Conservation (phyloP, 2,888 invertebrate genomes). For the Catocala fraxini region DNA sequence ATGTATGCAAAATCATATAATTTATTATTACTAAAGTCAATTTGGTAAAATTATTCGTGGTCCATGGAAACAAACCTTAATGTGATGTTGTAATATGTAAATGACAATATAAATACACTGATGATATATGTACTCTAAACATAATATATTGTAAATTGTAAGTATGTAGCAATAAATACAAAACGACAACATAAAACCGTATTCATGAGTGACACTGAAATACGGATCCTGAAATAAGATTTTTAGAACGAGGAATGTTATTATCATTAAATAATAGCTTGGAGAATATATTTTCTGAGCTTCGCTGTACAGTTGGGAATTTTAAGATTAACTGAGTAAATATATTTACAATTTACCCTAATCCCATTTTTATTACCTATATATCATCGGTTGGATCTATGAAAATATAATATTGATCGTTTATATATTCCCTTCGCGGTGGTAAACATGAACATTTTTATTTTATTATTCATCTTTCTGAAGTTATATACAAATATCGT, state of each 20-base stretch:
- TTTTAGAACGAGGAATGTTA: neutral
- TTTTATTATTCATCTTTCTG: conserved; percentile 7
- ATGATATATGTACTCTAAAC: neutral
- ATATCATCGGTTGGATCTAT: conserved; percentile 4
- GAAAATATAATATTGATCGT: conserved; percentile 5
- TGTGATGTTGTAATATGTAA: neutral
- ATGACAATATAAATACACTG: neutral
- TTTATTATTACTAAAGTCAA: no score
- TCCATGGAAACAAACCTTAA: neutral
- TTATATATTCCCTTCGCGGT: neutral
- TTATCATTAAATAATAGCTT: conserved; percentile 2
- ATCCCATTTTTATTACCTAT: conserved; percentile 3
- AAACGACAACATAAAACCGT: conserved; percentile 3
- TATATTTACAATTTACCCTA: neutral
- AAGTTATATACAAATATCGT: neutral
- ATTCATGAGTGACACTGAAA: conserved; percentile 7
- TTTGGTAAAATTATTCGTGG: no score
- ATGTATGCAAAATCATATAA: no score
- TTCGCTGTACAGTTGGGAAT: neutral
- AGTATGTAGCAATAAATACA: conserved; percentile 4
- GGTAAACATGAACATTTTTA: conserved; percentile 1
- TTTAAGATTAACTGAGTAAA: neutral
- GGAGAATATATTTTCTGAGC: neutral
- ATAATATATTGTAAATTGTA: conserved; percentile 4
- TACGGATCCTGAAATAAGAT: neutral